Percentiles rank a stretch among this genome's conserved stretches.
Conservation (phyloP, 2,888 invertebrate species). For the Megaustenia siamemsis region DNA sequence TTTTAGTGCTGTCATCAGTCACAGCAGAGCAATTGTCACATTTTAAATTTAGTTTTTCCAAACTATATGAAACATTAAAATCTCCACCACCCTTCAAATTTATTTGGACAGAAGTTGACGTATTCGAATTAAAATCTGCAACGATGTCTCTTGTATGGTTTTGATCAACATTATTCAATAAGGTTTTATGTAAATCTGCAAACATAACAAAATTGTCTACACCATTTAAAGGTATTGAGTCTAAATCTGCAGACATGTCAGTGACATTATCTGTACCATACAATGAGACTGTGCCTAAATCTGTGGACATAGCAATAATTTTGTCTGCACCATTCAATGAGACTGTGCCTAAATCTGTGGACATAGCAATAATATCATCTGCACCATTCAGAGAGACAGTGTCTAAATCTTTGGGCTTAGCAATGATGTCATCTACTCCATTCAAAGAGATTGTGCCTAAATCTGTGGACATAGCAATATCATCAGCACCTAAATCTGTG, state of each 20-base stretch:
- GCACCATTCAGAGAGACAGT: slow-evolving; percentile 1
- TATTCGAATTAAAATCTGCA: neutral
- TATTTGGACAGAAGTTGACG: neutral
- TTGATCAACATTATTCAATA: too few species aligned
- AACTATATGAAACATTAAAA: neutral
- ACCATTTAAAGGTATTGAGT: too few species aligned
- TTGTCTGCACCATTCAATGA: neutral
- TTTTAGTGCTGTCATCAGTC: neutral
- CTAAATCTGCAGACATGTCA: too few species aligned
- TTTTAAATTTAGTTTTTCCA: neutral
- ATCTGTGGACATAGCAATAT: too few species aligned
- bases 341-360: neutral
- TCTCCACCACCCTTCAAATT: slow-evolving; percentile 26
- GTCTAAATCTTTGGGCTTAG: too few species aligned
- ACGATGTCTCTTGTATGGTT: neutral
- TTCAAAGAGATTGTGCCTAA: too few species aligned
- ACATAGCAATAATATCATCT: neutral
- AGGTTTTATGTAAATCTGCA: too few species aligned
- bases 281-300: too few species aligned
- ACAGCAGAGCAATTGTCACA: neutral
- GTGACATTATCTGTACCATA: too few species aligned
- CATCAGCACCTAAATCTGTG: neutral
- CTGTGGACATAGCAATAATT: neutral
- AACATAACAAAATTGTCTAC: too few species aligned
- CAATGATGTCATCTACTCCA: too few species aligned